Evolutionary conservation across 2,113 vertebrate genomes (phyloP).

Genomic region (Pontoporia blainvillei): DNA sequence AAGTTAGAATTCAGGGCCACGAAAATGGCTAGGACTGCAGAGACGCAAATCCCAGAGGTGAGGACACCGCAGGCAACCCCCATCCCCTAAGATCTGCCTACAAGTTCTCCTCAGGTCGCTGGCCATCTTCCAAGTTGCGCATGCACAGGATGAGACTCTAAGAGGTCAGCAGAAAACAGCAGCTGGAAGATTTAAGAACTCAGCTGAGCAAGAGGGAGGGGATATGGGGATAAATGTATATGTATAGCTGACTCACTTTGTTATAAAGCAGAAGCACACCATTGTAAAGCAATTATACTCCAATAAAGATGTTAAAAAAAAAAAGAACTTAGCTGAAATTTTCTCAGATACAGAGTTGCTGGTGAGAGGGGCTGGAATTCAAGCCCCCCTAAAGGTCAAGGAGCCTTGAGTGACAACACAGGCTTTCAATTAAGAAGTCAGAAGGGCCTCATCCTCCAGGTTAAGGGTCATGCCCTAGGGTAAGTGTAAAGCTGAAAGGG

Average conservation of each 20-base stretch:
- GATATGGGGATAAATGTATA: no score
- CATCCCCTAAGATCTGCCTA: not conserved
- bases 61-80: not conserved
- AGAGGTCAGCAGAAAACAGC: not conserved
- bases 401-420: not conserved
- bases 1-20: not conserved
- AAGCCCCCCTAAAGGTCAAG: not conserved
- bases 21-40: not conserved
- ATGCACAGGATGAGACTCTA: not conserved
- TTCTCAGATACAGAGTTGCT: not conserved
- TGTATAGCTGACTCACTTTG: no score
- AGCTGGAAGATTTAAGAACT: not conserved
- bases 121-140: not conserved
- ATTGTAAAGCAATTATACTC: no score
- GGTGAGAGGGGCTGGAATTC: not conserved
- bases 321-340: slow-evolving; percentile 17
- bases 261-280: no score
- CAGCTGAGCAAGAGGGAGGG: not conserved
- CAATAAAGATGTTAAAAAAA: no score
- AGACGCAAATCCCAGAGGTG: not conserved
- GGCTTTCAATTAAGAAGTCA: not conserved
- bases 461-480: not conserved
- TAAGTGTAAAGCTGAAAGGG: not conserved
- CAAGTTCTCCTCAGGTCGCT: not conserved
- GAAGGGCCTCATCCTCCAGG: not conserved